These are phyloP conservation scores for Lathamus discolor DNA, from an alignment of 2,113 vertebrate species.

Conservation along the genomic window DNA sequence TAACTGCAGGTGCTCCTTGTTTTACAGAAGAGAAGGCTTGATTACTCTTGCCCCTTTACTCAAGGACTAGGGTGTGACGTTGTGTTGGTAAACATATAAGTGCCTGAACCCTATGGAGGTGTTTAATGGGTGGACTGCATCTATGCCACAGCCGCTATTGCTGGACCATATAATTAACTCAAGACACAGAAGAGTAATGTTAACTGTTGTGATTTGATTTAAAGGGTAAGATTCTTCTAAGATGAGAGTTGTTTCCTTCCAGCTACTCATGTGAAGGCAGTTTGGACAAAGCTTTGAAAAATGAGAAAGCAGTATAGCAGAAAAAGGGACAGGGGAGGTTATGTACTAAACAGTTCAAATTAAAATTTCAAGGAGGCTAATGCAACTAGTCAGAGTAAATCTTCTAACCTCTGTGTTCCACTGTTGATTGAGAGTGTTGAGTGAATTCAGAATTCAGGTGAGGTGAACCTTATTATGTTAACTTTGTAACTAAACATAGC, in stretches of 20 bases:
- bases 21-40: not conserved
- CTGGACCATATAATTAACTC: not conserved
- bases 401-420: not conserved
- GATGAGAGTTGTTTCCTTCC: not conserved
- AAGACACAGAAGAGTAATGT: not conserved
- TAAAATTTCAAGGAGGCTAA: constrained; percentile 18
- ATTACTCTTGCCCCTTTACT: not conserved
- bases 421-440: not conserved
- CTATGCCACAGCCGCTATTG: not conserved
- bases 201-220: not conserved
- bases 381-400: not conserved
- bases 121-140: not conserved
- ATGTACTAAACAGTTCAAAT: not conserved
- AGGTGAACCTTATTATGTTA: not conserved
- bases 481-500: not conserved
- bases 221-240: not conserved
- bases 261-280: not conserved
- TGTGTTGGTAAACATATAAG: not conserved
- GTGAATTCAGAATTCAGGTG: not conserved
- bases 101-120: not conserved
- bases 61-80: not conserved
- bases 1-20: not conserved
- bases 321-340: not conserved
- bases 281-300: constrained; percentile 26
- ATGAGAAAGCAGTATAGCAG: not conserved